phyloP scores from a whole-genome alignment of 2,888 invertebrate species.

The Palloptera scutellata region DNA sequence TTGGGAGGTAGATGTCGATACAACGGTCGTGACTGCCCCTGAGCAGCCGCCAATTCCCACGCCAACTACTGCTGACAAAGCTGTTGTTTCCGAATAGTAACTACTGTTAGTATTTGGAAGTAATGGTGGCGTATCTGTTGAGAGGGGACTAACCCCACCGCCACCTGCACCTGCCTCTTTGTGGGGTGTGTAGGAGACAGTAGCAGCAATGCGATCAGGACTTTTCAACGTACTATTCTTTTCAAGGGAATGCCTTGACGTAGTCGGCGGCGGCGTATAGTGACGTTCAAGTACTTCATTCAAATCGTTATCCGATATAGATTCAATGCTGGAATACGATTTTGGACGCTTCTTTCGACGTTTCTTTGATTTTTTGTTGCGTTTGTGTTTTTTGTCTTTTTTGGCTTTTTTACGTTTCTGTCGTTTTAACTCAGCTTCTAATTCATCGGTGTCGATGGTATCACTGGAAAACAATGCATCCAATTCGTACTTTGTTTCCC shows the following conservation, averaged over 20 bases:
- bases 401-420: constrained; percentile 66
- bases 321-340: constrained; percentile 74
- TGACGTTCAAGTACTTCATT: constrained; percentile 50
- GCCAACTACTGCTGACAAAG: constrained; percentile 21
- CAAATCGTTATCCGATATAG: constrained; percentile 69
- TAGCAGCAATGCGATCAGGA: constrained; percentile 47
- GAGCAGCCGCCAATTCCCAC: not conserved
- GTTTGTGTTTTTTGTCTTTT: constrained; percentile 72
- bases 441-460: constrained; percentile 63
- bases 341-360: constrained; percentile 73
- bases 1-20: constrained; percentile 19
- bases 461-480: constrained; percentile 52
- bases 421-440: constrained; percentile 68
- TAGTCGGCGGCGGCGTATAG: constrained; percentile 58
- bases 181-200: constrained; percentile 48
- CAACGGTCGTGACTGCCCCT: not conserved
- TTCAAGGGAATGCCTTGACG: constrained; percentile 25
- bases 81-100: constrained; percentile 49
- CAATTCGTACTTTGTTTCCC: constrained; percentile 42
- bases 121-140: constrained; percentile 59
- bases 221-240: constrained; percentile 41
- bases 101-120: constrained; percentile 56
- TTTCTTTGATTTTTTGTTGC: constrained; percentile 78
- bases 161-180: constrained; percentile 49
- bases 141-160: constrained; percentile 52